A percentile compares a stretch with the other conserved stretches of the same genome.
These are phyloP conservation scores for Heliconius erato DNA, from an alignment of 2,888 invertebrate genomes.

Conservation along the genomic window DNA sequence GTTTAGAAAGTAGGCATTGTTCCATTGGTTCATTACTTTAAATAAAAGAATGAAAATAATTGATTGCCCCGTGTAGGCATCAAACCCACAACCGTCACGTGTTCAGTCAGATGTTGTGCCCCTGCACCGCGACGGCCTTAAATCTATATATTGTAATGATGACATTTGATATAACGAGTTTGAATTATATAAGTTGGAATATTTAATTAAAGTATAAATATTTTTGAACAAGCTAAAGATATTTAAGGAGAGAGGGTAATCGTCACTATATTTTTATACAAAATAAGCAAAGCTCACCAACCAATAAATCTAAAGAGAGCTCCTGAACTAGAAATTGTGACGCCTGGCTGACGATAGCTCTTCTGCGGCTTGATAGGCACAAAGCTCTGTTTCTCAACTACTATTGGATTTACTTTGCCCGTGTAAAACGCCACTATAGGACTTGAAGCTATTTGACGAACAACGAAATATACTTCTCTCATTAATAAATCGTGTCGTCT, in stretches of 20 bases:
- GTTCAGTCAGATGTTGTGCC: no score
- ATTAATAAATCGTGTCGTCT: constrained; percentile 69
- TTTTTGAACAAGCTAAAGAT: no score
- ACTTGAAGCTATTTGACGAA: constrained; percentile 57
- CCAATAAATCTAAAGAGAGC: constrained; percentile 68
- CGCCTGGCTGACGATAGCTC: constrained; percentile 52
- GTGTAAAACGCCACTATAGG: constrained; percentile 71
- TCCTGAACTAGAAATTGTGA: constrained; percentile 60
- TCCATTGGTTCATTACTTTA: no score
- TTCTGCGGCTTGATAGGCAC: constrained; percentile 47
- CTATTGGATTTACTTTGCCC: constrained; percentile 67
- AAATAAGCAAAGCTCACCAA: constrained; percentile 50
- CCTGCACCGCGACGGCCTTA: no score
- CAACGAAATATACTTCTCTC: constrained; percentile 59
- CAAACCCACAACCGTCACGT: no score
- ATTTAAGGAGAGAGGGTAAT: background rate
- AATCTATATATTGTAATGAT: no score
- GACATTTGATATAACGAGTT: no score
- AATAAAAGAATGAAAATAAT: no score
- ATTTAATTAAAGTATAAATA: no score
- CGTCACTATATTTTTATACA: background rate
- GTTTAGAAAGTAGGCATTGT: no score
- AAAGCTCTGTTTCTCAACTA: constrained; percentile 52
- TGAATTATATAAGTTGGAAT: no score
- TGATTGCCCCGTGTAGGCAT: no score